phyloP scores from a whole-genome alignment of 1,140 invertebrate species.

The Stenopsyche tienmushanensis region DNA sequence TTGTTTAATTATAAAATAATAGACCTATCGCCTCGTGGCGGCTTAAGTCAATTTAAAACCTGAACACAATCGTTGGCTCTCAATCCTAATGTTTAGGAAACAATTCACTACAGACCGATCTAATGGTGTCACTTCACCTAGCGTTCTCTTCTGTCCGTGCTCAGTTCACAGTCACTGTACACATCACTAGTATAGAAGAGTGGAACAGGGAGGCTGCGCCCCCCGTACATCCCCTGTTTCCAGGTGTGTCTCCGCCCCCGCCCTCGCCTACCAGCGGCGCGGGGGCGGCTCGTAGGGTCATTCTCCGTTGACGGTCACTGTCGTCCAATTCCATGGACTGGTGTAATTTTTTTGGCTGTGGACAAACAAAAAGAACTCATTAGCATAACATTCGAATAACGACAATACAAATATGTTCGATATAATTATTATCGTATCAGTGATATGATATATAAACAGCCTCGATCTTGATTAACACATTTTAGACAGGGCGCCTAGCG shows the following conservation, averaged over 20 bases:
- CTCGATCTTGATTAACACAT: too few species aligned
- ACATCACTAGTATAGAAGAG: conserved; percentile 12
- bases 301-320: conserved; percentile 55
- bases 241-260: conserved; percentile 16
- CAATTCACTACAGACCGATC: conserved; percentile 2
- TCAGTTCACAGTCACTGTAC: conserved; percentile 6
- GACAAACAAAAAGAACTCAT: conserved; percentile 30
- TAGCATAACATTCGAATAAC: too few species aligned
- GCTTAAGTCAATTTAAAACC: conserved; percentile 3
- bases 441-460: too few species aligned
- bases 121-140: not conserved
- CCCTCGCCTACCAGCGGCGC: conserved; percentile 50
- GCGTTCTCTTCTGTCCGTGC: conserved; percentile 1
- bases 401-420: too few species aligned
- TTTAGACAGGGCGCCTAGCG: too few species aligned
- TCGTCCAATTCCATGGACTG: conserved; percentile 55
- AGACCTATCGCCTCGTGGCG: too few species aligned
- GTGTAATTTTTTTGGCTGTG: conserved; percentile 54
- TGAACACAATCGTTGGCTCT: conserved; percentile 22
- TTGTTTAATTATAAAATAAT: too few species aligned
- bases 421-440: too few species aligned
- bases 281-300: conserved; percentile 53
- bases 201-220: conserved; percentile 4
- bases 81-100: conserved; percentile 10
- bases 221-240: not conserved